Percentiles rank a stretch among this genome's conserved stretches.
These are phyloP conservation scores for Lepilemur septentrionalis DNA, from an alignment of 2,797 vertebrate genomes.

Conservation along the genomic window DNA sequence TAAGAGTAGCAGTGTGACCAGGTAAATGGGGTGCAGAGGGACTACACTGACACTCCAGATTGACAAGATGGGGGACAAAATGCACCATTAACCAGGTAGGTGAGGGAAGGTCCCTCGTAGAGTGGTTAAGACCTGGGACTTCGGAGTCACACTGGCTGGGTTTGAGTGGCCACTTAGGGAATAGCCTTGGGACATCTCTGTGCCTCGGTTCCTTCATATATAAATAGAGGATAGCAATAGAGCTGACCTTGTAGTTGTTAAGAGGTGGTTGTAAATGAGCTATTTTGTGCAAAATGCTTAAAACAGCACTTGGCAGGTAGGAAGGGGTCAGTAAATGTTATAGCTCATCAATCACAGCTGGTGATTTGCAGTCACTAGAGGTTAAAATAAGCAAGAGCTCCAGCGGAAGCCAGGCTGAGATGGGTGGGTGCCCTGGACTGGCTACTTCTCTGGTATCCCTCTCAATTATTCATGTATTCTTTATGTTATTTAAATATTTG, in stretches of 20 bases:
- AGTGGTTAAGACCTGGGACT: background rate
- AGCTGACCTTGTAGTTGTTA: background rate
- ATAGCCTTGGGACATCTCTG: background rate
- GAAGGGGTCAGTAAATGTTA: background rate
- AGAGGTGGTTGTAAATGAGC: background rate
- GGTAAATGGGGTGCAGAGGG: background rate
- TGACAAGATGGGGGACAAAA: background rate
- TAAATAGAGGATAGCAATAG: background rate
- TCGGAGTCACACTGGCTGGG: background rate
- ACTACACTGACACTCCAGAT: background rate
- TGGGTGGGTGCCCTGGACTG: no score
- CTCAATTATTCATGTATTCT: background rate
- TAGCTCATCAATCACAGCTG: background rate
- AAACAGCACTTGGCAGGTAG: background rate
- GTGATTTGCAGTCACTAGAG: background rate
- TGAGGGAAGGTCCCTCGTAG: background rate
- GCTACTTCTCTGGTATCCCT: background rate
- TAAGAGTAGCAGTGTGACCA: background rate
- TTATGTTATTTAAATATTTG: background rate
- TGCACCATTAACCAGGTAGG: background rate
- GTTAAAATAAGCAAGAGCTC: background rate
- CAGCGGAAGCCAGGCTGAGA: background rate
- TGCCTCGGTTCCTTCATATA: background rate
- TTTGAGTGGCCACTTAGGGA: background rate
- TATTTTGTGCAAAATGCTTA: background rate